A percentile compares a stretch with the other conserved stretches of the same genome.
These are phyloP conservation scores for Momotus momota DNA, from an alignment of 2,797 vertebrate genomes.

Conservation along the genomic window DNA sequence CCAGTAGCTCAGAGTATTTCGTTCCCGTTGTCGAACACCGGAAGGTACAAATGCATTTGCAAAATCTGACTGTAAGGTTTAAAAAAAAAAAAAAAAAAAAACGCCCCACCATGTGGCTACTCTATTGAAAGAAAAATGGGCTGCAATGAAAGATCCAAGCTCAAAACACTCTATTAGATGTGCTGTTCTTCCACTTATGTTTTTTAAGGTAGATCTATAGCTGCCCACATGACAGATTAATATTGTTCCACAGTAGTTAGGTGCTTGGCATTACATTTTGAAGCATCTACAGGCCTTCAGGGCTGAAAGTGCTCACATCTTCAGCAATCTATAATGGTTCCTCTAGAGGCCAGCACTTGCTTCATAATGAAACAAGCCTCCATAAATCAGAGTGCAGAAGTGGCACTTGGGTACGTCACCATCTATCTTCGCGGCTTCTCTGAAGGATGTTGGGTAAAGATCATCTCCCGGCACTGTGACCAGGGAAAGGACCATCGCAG, in stretches of 20 bases:
- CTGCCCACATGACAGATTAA: conserved; percentile 89
- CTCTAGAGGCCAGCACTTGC: conserved; percentile 83
- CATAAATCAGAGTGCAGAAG: conserved; percentile 92
- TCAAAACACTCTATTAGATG: conserved; percentile 48
- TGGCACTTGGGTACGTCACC: conserved; percentile 79
- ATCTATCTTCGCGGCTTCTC: conserved; percentile 79
- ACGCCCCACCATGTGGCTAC: background rate
- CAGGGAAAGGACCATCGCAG: conserved; percentile 75
- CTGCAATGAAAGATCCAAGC: conserved; percentile 58
- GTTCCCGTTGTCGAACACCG: background rate
- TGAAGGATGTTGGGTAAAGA: conserved; percentile 71
- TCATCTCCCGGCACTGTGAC: conserved; percentile 50
- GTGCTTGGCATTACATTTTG: conserved; percentile 87
- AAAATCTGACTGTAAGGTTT: conserved; percentile 4
- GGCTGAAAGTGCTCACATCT: conserved; percentile 82
- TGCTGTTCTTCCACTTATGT: conserved; percentile 71
- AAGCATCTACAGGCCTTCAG: conserved; percentile 84
- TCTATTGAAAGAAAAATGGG: background rate
- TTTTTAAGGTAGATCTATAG: conserved; percentile 85
- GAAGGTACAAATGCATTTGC: conserved; percentile 29
- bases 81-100: background rate
- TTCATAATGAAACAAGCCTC: conserved; percentile 84
- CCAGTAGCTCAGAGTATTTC: background rate
- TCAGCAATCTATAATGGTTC: conserved; percentile 83
- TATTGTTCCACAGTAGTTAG: conserved; percentile 86